These are phyloP conservation scores for Ichneumoninae sp. DNA, from an alignment of 2,888 invertebrate species.

Conservation along the genomic window DNA sequence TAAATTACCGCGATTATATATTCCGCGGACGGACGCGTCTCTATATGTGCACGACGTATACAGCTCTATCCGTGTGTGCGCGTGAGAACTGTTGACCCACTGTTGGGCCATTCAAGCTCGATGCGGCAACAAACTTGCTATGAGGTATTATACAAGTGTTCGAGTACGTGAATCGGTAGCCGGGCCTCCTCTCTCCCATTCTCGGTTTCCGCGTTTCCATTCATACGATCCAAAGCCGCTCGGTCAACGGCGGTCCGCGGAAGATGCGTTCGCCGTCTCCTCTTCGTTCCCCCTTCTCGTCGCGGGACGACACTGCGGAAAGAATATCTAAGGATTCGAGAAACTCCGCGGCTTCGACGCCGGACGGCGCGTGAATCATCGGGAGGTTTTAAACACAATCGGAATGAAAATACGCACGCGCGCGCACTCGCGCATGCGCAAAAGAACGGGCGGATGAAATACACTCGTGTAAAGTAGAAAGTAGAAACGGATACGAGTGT, in stretches of 20 bases:
- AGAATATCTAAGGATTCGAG: constrained; percentile 10
- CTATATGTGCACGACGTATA: background rate
- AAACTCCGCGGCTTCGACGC: background rate
- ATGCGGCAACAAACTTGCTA: constrained; percentile 21
- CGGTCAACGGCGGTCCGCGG: constrained; percentile 65
- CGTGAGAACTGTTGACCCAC: constrained; percentile 30
- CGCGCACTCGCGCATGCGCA: background rate
- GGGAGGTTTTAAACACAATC: background rate
- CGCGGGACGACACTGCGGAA: constrained; percentile 1
- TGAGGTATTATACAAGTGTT: constrained; percentile 15
- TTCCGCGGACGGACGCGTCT: background rate
- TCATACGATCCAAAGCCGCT: constrained; percentile 71
- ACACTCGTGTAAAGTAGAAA: constrained; percentile 56
- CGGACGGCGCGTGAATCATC: constrained; percentile 27
- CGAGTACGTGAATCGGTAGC: constrained; percentile 46
- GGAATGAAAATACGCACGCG: constrained; percentile 51
- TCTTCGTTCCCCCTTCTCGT: constrained; percentile 24
- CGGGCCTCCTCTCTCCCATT: constrained; percentile 10
- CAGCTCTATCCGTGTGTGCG: background rate
- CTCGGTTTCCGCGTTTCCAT: constrained; percentile 64
- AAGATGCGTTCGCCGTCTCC: constrained; percentile 69
- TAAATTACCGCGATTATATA: constrained; percentile 9
- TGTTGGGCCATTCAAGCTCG: constrained; percentile 21
- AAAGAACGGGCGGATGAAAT: constrained; percentile 43
- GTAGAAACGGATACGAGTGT: constrained; percentile 56